Percentiles rank a stretch among this genome's conserved stretches.
These are phyloP conservation scores for Argynnis bischoffii DNA, from an alignment of 2,888 invertebrate species.

Conservation along the genomic window DNA sequence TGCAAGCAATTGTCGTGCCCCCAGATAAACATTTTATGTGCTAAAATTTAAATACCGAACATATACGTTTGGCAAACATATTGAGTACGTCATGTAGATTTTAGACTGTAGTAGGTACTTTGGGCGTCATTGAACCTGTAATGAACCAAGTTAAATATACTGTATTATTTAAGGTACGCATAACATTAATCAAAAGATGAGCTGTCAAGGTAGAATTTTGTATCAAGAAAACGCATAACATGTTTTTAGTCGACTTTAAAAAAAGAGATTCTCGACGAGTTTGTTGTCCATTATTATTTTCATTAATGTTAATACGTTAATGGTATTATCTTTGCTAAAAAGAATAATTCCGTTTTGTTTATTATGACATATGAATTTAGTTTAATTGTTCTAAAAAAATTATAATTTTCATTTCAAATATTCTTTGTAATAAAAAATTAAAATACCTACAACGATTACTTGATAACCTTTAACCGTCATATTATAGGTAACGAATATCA, in stretches of 20 bases:
- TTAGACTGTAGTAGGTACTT: background rate
- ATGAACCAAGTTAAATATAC: background rate
- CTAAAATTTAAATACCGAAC: background rate
- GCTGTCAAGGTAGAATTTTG: conserved; percentile 3
- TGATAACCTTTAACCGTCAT: conserved; percentile 3
- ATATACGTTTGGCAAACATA: no score
- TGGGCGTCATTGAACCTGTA: conserved; percentile 16
- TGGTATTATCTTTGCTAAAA: no score
- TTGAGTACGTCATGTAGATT: background rate
- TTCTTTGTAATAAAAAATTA: no score
- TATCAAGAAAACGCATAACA: background rate
- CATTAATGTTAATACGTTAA: background rate
- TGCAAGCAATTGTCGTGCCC: no score
- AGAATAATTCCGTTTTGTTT: no score
- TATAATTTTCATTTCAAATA: no score
- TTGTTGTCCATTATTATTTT: background rate
- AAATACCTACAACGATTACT: background rate
- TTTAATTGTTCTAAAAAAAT: no score
- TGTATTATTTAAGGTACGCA: conserved; percentile 12
- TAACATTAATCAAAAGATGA: conserved; percentile 20
- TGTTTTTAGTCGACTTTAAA: background rate
- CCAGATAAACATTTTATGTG: no score
- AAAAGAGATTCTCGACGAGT: no score
- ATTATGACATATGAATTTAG: no score
- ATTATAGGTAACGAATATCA: background rate